These are phyloP conservation scores for Phenganax subtilis DNA, from an alignment of 92 coral and sea anemone genomes.

Conservation along the genomic window DNA sequence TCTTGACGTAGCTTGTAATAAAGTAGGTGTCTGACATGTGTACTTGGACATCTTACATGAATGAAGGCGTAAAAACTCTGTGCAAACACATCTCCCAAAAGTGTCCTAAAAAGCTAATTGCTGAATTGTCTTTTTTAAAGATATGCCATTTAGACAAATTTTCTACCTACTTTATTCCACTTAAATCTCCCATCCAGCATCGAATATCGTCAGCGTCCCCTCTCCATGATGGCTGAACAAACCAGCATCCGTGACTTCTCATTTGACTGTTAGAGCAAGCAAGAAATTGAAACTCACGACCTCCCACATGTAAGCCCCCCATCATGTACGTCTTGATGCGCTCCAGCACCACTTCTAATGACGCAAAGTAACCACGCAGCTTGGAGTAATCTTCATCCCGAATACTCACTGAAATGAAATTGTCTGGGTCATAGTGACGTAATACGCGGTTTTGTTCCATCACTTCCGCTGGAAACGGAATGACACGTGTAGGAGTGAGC, in stretches of 20 bases:
- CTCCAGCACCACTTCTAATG: slow-evolving; percentile 51
- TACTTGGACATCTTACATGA: no score
- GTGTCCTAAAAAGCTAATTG: not conserved
- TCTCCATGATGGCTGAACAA: slow-evolving; percentile 58
- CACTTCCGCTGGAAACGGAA: slow-evolving; percentile 75
- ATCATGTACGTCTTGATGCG: slow-evolving; percentile 56
- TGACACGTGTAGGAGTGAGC: slow-evolving; percentile 78
- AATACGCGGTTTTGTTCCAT: slow-evolving; percentile 95
- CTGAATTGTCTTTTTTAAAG: not conserved
- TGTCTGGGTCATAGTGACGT: slow-evolving; percentile 60
- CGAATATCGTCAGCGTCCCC: slow-evolving; percentile 67
- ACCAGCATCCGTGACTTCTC: slow-evolving; percentile 94
- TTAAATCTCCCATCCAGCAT: slow-evolving; percentile 95
- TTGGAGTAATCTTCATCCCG: slow-evolving; percentile 94
- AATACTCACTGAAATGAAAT: slow-evolving; percentile 69
- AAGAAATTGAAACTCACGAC: slow-evolving; percentile 57
- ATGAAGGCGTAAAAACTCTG: no score
- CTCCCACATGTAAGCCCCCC: slow-evolving; percentile 60
- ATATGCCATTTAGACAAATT: not conserved
- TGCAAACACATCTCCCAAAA: no score
- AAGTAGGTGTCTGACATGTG: no score
- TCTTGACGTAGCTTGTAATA: no score
- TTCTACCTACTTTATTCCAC: slow-evolving; percentile 61
- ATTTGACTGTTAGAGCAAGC: slow-evolving; percentile 97
- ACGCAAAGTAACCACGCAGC: slow-evolving; percentile 63